These are phyloP conservation scores for Mesocricetus auratus DNA, from an alignment of 2,113 vertebrate genomes.

Conservation along the genomic window DNA sequence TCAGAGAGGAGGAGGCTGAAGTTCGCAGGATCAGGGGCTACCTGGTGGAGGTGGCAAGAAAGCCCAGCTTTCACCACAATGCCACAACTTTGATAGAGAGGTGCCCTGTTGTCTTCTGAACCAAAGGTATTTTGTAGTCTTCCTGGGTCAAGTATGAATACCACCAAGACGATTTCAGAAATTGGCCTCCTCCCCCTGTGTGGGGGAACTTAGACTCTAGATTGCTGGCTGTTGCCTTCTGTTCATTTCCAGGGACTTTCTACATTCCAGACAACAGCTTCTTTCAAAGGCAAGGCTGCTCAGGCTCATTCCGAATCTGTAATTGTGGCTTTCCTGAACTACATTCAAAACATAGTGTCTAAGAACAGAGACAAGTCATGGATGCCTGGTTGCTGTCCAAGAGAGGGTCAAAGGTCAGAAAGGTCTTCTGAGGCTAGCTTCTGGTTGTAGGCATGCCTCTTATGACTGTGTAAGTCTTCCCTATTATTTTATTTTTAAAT, in stretches of 20 bases:
- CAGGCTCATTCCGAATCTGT: conserved; percentile 54
- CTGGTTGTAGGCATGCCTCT: conserved; percentile 21
- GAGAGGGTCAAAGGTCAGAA: conserved; percentile 6
- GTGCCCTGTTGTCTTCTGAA: fast-evolving
- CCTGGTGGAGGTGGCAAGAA: neutral
- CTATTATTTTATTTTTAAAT: neutral
- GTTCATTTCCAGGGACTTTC: conserved; percentile 15
- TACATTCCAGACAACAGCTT: neutral
- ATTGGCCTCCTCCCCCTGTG: neutral
- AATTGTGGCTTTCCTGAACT: conserved; percentile 70
- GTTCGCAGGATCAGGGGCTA: neutral
- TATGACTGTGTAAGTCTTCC: neutral
- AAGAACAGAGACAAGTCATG: conserved; percentile 61
- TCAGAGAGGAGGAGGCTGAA: neutral
- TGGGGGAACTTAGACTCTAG: neutral
- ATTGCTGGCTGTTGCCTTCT: neutral
- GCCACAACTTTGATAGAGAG: neutral
- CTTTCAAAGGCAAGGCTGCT: conserved; percentile 61
- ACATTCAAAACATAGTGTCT: conserved; percentile 32
- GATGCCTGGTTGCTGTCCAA: conserved; percentile 19
- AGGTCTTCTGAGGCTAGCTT: conserved; percentile 31
- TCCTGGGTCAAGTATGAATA: neutral
- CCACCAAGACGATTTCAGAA: neutral
- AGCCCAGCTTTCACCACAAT: neutral
- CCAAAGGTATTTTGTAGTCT: neutral